Conservation (phyloP, 1,140 invertebrate species). For the Achroia grisella region DNA sequence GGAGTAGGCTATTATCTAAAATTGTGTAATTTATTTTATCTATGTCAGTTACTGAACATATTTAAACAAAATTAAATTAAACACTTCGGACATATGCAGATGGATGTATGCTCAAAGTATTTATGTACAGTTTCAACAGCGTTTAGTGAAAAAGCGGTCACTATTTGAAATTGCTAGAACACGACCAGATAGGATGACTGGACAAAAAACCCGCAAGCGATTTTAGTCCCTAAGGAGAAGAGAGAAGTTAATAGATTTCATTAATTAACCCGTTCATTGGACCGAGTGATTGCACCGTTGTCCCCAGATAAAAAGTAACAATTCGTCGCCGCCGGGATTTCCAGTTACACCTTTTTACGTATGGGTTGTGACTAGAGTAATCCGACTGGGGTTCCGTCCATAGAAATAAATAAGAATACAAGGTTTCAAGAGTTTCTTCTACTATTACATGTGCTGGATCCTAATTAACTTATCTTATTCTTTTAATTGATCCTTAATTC, state of each 20-base stretch:
- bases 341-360: slow-evolving; percentile 27
- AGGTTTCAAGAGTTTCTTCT: too few species aligned
- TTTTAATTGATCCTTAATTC: too few species aligned
- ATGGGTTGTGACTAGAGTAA: slow-evolving; percentile 12
- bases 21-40: too few species aligned
- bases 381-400: slow-evolving; percentile 7
- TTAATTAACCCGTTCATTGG: slow-evolving; percentile 71
- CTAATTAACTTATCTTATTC: too few species aligned
- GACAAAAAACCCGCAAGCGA: slow-evolving; percentile 53
- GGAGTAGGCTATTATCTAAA: too few species aligned
- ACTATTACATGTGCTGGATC: too few species aligned
- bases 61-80: too few species aligned
- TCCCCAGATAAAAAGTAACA: slow-evolving; percentile 67
- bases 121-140: neutral
- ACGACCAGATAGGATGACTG: slow-evolving; percentile 43
- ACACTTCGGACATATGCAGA: too few species aligned
- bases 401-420: too few species aligned
- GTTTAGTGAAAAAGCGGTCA: slow-evolving; percentile 20
- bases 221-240: slow-evolving; percentile 46
- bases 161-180: slow-evolving; percentile 35
- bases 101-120: too few species aligned
- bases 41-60: too few species aligned
- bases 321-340: slow-evolving; percentile 51
- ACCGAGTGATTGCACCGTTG: slow-evolving; percentile 62
- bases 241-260: slow-evolving; percentile 69